Conservation (phyloP, 2,113 vertebrate species). For the Thalassoma bifasciatum region DNA sequence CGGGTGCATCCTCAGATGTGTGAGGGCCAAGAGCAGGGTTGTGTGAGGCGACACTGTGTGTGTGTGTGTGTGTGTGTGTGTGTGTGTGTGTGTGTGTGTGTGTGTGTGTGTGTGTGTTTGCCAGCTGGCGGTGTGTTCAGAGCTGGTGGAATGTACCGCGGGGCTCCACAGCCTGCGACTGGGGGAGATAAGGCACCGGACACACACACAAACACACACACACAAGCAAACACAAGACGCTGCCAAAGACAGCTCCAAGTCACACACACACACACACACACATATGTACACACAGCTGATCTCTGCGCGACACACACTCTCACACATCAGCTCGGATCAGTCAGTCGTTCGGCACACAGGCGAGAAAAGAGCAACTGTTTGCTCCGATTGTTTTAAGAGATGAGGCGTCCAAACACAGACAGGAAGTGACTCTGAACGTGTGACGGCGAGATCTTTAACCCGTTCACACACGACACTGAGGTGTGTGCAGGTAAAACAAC, state of each 20-base stretch:
- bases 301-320: slow-evolving; percentile 30
- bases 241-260: slow-evolving; percentile 42
- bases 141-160: slow-evolving; percentile 74
- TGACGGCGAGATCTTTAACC: no score
- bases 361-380: slow-evolving; percentile 27
- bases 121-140: slow-evolving; percentile 72
- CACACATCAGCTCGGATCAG: slow-evolving; percentile 52
- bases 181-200: slow-evolving; percentile 67
- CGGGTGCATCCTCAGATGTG: slow-evolving; percentile 68
- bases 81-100: slow-evolving; percentile 41
- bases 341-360: slow-evolving; percentile 48
- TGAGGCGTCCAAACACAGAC: slow-evolving; percentile 2
- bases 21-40: slow-evolving; percentile 68
- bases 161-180: slow-evolving; percentile 70
- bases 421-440: neutral
- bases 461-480: no score
- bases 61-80: neutral
- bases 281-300: slow-evolving; percentile 40
- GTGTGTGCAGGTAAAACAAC: no score
- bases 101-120: slow-evolving; percentile 46
- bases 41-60: slow-evolving; percentile 52
- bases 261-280: slow-evolving; percentile 12
- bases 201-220: slow-evolving; percentile 39
- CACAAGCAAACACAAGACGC: slow-evolving; percentile 37
- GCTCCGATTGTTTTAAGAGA: slow-evolving; percentile 21